Percentiles rank a stretch among this genome's conserved stretches.
Evolutionary conservation across 2,797 vertebrate genomes (phyloP).

Genomic region (Myotis pilosus): DNA sequence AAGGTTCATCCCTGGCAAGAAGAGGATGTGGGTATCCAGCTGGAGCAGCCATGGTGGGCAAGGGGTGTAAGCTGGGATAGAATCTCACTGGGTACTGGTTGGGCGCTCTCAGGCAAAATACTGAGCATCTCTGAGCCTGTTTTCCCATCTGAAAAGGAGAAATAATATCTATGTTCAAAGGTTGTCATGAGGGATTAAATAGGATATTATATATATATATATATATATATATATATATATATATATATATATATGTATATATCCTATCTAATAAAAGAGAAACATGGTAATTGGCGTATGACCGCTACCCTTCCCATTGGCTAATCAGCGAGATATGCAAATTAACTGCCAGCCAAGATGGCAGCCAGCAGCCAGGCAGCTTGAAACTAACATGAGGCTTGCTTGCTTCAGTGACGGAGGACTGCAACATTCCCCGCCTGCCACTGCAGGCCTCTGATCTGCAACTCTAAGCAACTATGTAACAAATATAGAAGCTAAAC

Average conservation of each 20-base stretch:
- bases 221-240: neutral
- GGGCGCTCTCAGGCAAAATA: neutral
- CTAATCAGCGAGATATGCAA: too few relatives aligned
- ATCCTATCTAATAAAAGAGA: too few relatives aligned
- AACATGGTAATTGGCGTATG: too few relatives aligned
- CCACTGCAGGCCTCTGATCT: too few relatives aligned
- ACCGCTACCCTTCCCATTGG: too few relatives aligned
- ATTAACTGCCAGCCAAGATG: too few relatives aligned
- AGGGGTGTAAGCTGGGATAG: neutral
- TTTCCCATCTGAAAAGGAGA: neutral
- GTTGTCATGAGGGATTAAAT: neutral
- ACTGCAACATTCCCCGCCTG: too few relatives aligned
- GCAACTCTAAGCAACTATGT: too few relatives aligned
- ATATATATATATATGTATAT: neutral
- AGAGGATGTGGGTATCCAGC: neutral
- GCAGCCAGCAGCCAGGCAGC: too few relatives aligned
- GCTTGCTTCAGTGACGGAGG: too few relatives aligned
- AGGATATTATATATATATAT: neutral
- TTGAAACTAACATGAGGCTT: too few relatives aligned
- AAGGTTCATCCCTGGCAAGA: neutral
- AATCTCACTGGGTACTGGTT: neutral
- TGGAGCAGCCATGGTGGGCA: neutral
- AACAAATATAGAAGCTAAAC: too few relatives aligned
- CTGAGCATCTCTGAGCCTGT: neutral
- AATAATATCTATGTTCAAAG: neutral